A percentile compares a stretch with the other conserved stretches of the same genome.
Conservation (phyloP, 2,888 invertebrate genomes). For the Nemapogon koenigi region DNA sequence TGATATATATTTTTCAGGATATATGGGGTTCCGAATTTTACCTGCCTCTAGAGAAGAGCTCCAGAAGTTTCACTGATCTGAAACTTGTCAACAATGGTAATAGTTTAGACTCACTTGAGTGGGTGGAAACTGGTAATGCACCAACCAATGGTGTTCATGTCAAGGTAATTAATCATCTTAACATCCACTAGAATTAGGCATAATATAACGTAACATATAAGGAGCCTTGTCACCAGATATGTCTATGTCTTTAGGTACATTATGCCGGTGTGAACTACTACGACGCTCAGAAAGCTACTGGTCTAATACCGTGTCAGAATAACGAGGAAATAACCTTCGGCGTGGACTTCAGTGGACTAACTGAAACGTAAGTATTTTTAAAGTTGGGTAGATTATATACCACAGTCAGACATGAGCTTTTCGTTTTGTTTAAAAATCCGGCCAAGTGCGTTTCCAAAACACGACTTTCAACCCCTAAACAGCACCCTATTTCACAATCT, state of each 20-base stretch:
- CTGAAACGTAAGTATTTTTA: slow-evolving; percentile 26
- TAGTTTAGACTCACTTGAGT: slow-evolving; percentile 21
- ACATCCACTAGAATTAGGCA: too few species aligned
- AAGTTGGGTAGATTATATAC: too few species aligned
- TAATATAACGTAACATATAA: too few species aligned
- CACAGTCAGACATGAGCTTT: too few species aligned
- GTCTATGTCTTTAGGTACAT: too few species aligned
- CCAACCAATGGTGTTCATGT: slow-evolving; percentile 17
- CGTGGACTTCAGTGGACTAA: slow-evolving; percentile 42
- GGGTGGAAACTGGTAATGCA: slow-evolving; percentile 20
- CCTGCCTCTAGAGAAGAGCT: slow-evolving; percentile 13
- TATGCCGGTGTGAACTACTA: slow-evolving; percentile 24
- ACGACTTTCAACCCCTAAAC: too few species aligned
- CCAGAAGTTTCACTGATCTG: neutral
- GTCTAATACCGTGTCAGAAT: slow-evolving; percentile 17
- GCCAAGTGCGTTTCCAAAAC: too few species aligned
- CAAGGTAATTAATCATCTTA: too few species aligned
- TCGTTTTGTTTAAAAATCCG: too few species aligned
- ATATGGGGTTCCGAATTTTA: slow-evolving; percentile 23
- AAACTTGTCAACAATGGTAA: slow-evolving; percentile 20
- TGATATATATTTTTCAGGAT: slow-evolving; percentile 17
- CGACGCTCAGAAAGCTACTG: slow-evolving; percentile 27
- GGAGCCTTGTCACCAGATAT: too few species aligned
- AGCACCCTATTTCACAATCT: too few species aligned
- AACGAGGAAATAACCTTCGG: slow-evolving; percentile 21